Evolutionary conservation across 2,888 invertebrate species (phyloP), one percentile per base, ranked within the genome.

Genomic region (Ischnus inquisitorius): DNA sequence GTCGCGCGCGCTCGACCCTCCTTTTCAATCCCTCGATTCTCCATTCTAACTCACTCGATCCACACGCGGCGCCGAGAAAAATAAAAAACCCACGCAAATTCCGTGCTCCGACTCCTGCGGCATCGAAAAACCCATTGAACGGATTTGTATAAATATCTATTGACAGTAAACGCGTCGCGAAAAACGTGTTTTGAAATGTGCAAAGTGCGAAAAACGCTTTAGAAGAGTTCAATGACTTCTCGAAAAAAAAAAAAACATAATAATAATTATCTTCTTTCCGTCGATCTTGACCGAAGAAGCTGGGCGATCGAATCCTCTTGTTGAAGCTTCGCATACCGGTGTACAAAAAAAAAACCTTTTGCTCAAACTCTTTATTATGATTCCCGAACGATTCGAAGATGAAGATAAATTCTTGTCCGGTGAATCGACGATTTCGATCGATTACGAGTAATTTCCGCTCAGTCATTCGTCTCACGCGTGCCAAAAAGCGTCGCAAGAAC

Each of bases 31-130:
- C 75, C 68, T 62, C 41, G 68, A 75, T 25, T 80, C 67, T 75
- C 74, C 80, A 74, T 74, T 41, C 12, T 28, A 41, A 43, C 22
- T 4, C 65, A 65, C n/a, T 41, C 77, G 41, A 25, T 60, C 39
- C 25, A 6, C 64, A 34, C 10, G 25, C n/a, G 14, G 19, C 43
- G 19, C 14, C n/a, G 19, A 43, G 39, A 14, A 43, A 51, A 51
- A 51, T 2, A 51, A 68, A 74, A 83, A 88, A 87, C 87, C 87
- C 90, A 92, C 91, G 91, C 90, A 90, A 92, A 92, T 92, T 89
- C 88, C 82, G 71, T 84, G 71, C 86, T 54, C 22, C 8, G 3
- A 22, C 54, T 54, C 19, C 22, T 8, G 51, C 4, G 8, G 12
- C 6, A 22, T 54, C 54, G 54, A n/a, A 8, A 10, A 54, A 54